Percentiles rank a stretch among this genome's conserved stretches.
phyloP scores from a whole-genome alignment of 1,140 invertebrate species.

The Spodoptera litura region DNA sequence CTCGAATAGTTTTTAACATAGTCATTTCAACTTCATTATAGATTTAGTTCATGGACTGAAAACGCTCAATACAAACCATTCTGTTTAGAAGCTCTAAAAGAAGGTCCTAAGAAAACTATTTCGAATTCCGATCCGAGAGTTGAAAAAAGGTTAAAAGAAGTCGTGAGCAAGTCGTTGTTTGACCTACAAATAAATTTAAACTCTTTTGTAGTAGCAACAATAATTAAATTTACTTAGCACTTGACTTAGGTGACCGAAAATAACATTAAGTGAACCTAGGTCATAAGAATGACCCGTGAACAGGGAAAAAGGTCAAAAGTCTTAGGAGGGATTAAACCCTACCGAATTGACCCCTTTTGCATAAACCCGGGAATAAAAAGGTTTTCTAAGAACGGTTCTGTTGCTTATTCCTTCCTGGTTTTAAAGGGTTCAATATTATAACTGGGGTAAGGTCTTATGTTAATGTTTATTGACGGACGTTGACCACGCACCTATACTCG shows the following conservation, averaged over 20 bases:
- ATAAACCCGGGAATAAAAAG: not conserved
- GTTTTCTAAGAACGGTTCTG: not conserved
- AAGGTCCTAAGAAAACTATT: no score
- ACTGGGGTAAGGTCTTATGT: not conserved
- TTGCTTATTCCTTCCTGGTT: not conserved
- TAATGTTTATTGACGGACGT: not conserved
- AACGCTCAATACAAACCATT: no score
- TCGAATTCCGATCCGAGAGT: no score
- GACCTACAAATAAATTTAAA: not conserved
- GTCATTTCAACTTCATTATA: no score
- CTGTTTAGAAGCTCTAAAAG: no score
- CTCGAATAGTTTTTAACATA: no score
- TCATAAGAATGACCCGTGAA: not conserved
- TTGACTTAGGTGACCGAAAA: not conserved
- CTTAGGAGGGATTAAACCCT: constrained; percentile 9
- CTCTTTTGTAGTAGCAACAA: not conserved
- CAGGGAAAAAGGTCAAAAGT: not conserved
- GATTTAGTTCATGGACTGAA: no score
- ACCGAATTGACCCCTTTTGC: not conserved
- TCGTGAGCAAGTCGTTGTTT: no score
- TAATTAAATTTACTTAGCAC: constrained; percentile 12
- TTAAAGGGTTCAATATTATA: not conserved
- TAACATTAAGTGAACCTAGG: not conserved
- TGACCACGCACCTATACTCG: no score
- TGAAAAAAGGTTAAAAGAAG: no score